These are phyloP conservation scores for Anguilla obscura DNA, from an alignment of 2,797 vertebrate species.

Conservation along the genomic window DNA sequence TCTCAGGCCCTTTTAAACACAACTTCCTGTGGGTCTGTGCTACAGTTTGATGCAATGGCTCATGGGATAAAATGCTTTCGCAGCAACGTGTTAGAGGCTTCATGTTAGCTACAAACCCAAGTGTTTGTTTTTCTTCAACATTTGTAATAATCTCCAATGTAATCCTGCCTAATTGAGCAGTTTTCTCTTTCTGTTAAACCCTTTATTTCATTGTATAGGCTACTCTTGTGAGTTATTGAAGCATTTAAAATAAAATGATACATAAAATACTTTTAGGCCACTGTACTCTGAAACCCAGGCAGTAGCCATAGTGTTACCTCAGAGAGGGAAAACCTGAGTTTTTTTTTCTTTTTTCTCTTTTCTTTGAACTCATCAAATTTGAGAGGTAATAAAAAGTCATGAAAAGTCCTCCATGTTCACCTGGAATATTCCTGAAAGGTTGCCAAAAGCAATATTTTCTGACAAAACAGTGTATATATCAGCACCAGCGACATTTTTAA, in stretches of 20 bases:
- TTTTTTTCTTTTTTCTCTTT: neutral
- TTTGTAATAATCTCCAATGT: neutral
- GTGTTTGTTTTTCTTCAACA: neutral
- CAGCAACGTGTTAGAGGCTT: neutral
- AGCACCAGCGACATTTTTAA: neutral
- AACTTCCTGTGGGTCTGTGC: neutral
- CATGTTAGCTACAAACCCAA: neutral
- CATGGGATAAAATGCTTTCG: neutral
- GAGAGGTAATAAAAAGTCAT: neutral
- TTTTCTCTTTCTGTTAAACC: neutral
- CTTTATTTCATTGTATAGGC: neutral
- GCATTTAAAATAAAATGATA: neutral
- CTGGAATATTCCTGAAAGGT: slow-evolving; percentile 28
- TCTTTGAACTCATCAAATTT: neutral
- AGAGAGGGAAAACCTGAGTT: neutral
- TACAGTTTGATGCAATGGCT: neutral
- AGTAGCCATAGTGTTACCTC: neutral
- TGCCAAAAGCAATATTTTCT: slow-evolving; percentile 30
- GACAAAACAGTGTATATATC: slow-evolving; percentile 17
- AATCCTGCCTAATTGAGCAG: neutral
- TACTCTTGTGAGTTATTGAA: neutral
- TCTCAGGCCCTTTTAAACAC: neutral
- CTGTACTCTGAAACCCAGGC: neutral
- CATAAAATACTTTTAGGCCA: neutral
- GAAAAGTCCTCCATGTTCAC: slow-evolving; percentile 18